A percentile compares a stretch with the other conserved stretches of the same genome.
phyloP scores from a whole-genome alignment of 23 tunicate genomes.

The Trididemnum miniatum region DNA sequence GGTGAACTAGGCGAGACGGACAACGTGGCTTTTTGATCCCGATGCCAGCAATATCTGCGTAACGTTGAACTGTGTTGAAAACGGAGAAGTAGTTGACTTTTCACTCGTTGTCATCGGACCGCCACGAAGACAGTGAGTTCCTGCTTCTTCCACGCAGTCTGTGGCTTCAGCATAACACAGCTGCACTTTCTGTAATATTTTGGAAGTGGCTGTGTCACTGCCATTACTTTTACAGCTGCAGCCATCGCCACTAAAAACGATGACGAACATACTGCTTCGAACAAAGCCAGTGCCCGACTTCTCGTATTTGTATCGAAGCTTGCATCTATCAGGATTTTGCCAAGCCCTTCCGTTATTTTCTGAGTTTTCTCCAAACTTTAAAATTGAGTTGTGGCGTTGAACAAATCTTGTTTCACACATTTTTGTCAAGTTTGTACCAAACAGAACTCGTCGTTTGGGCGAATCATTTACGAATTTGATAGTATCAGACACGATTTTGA shows the following conservation, averaged over 20 bases:
- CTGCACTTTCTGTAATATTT: not conserved
- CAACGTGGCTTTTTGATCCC: not conserved
- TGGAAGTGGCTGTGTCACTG: not conserved
- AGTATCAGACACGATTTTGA: not conserved
- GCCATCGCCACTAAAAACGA: not conserved
- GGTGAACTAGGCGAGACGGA: not conserved
- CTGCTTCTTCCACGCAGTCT: not conserved
- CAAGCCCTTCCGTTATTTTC: not conserved
- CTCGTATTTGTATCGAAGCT: not conserved
- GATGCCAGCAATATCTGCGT: not conserved
- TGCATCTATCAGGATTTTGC: not conserved
- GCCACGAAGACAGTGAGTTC: not conserved
- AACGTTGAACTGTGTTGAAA: not conserved
- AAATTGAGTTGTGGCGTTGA: not conserved
- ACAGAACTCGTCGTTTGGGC: not conserved
- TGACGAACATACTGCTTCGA: not conserved
- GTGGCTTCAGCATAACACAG: not conserved
- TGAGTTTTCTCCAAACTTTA: not conserved
- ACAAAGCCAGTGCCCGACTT: not conserved
- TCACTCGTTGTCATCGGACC: not conserved
- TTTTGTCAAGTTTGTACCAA: not conserved
- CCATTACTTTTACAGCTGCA: not conserved
- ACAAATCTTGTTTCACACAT: not conserved
- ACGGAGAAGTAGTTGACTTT: not conserved
- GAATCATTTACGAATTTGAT: not conserved